A percentile compares a stretch with the other conserved stretches of the same genome.
Conservation (phyloP, 2,888 invertebrate species). For the Philereme vetulata region DNA sequence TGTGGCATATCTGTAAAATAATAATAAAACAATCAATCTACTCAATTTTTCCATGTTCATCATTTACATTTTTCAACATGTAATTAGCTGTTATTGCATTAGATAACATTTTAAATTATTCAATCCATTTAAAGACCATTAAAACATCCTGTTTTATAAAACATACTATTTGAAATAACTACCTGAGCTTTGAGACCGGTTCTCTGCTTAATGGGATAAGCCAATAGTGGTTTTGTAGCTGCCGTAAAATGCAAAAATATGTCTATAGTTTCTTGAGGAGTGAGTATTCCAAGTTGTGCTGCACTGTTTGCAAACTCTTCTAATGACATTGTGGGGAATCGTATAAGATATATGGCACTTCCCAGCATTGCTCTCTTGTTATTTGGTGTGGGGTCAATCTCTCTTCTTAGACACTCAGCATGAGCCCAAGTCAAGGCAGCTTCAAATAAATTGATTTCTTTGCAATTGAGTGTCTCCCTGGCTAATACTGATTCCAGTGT, state of each 20-base stretch:
- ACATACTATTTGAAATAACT: slow-evolving; percentile 29
- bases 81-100: not conserved
- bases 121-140: not conserved
- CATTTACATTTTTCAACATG: no score
- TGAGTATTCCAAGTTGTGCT: slow-evolving; percentile 95
- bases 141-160: not conserved
- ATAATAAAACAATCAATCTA: not conserved
- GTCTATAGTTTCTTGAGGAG: slow-evolving; percentile 96
- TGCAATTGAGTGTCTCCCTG: slow-evolving; percentile 97
- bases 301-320: slow-evolving; percentile 97
- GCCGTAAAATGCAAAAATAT: slow-evolving; percentile 98
- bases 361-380: slow-evolving; percentile 91
- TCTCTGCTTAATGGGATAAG: slow-evolving; percentile 92
- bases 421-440: slow-evolving; percentile 97
- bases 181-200: slow-evolving; percentile 95
- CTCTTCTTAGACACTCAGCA: slow-evolving; percentile 93
- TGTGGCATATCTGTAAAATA: slow-evolving; percentile 91
- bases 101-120: not conserved
- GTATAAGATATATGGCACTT: slow-evolving; percentile 92
- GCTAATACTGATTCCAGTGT: slow-evolving; percentile 96
- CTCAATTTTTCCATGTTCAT: not conserved
- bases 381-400: slow-evolving; percentile 90
- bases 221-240: slow-evolving; percentile 91
- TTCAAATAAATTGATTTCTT: slow-evolving; percentile 95
- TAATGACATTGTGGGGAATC: slow-evolving; percentile 96